Conservation (phyloP, 2,113 vertebrate genomes). For the Phalacrocorax carbo region DNA sequence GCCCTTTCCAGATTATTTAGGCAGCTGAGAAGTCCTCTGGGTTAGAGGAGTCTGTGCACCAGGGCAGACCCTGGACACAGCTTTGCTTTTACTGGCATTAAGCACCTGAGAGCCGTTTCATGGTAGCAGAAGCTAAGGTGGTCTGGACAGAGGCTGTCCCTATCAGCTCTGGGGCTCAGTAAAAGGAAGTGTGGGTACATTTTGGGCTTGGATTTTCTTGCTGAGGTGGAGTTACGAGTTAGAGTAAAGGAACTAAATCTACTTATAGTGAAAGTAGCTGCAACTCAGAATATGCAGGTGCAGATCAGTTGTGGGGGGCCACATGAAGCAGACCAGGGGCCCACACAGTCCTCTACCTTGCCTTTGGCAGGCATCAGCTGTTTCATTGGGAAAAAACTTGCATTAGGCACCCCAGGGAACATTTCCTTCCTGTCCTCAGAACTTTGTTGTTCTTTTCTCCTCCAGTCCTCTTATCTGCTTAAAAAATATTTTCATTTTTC, state of each 20-base stretch:
- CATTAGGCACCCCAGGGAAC: not conserved
- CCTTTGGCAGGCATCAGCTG: not conserved
- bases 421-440: slow-evolving; percentile 10
- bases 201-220: not conserved
- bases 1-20: not conserved
- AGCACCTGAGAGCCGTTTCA: not conserved
- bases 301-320: not conserved
- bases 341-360: not conserved
- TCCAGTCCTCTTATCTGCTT: not conserved
- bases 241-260: not conserved
- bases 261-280: not conserved
- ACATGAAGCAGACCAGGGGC: not conserved
- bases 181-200: not conserved
- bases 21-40: not conserved
- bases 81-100: not conserved
- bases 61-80: not conserved
- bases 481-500: not conserved
- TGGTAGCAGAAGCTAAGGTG: not conserved
- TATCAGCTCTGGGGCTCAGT: not conserved
- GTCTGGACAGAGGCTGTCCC: not conserved
- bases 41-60: not conserved
- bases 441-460: not conserved
- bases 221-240: not conserved
- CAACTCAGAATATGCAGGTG: not conserved
- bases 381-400: not conserved